These are phyloP conservation scores for Yoshiicerus persimilis DNA, from an alignment of 1,140 invertebrate genomes.

Conservation along the genomic window DNA sequence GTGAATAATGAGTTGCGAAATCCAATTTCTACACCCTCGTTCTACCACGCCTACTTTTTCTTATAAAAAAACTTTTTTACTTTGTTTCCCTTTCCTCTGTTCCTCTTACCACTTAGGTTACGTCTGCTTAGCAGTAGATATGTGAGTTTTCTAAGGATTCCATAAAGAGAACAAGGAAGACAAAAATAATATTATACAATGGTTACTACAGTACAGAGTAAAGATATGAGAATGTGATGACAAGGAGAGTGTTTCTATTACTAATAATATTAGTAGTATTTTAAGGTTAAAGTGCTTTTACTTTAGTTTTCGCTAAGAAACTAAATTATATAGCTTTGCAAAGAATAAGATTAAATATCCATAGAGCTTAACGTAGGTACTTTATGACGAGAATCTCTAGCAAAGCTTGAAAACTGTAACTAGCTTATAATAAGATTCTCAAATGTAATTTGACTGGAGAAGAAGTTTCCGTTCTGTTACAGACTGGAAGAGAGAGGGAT, in stretches of 20 bases:
- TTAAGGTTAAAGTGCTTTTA: background rate
- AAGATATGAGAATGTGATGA: background rate
- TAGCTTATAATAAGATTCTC: too few relatives aligned
- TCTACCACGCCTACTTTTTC: background rate
- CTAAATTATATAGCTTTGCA: background rate
- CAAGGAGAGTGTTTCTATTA: background rate
- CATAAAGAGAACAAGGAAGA: background rate
- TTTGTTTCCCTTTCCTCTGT: background rate
- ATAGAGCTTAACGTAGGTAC: background rate
- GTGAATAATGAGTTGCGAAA: conserved; percentile 36
- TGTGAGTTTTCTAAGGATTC: background rate
- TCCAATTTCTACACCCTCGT: conserved; percentile 30
- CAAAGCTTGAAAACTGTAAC: too few relatives aligned
- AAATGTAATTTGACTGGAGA: background rate
- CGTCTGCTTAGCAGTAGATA: too few relatives aligned
- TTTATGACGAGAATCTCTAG: too few relatives aligned
- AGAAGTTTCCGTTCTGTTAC: background rate
- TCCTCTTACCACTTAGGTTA: background rate
- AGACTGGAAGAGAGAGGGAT: background rate
- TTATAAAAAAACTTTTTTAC: background rate
- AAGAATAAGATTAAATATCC: background rate
- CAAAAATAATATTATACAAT: background rate
- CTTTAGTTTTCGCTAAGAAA: background rate
- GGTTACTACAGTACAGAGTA: too few relatives aligned
- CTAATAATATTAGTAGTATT: conserved; percentile 9